Base-by-base conservation (phyloP, 2,797 vertebrate species). In the Sebastes hopkinsi region DNA sequence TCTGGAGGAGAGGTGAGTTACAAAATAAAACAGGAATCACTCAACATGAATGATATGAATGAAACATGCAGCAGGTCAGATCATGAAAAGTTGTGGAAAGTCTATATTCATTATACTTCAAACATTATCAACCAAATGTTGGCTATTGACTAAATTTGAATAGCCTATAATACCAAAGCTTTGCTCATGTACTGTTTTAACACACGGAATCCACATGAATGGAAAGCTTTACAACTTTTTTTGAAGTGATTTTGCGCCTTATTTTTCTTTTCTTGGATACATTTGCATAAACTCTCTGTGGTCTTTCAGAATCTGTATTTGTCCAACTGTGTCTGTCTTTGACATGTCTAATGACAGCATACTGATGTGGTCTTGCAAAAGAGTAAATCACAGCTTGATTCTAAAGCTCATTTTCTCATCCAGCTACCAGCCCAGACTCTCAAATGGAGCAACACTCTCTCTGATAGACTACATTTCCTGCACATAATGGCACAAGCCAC, bases 331-430 rank as follows among this genome's bases (percentile, higher is more conserved):
- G 23, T 36, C 16, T 50, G 5, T 61, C 65, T 55, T 52, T 52
- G 46, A 52, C 46, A n/a, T 73, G 34, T 58, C 29, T 29, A 30
- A 66, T 67, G 12, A 67, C 42, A 23, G 18, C 22, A 9, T 76
- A 22, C 16, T 5, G 38, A 52, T 65, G 25, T 46, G 42, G 18
- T 36, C 29, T 27, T 52, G 61, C 46, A 32, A 18, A 42, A 20
- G 50, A 36, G 25, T 8, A 14, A 13, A 72, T 59, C 61, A 29
- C 64, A 79, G 59, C 55, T 69, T 55, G 22, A 38, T n/a, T 36
- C 23, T 60, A 50, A 77, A 71, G 42, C 67, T 79, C 32, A 68
- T 83, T 76, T 68, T 38, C 27, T 67, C 23, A 20, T 64, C 65
- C 64, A 62, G 9, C 54, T 8, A 82, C 13, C 73, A 59, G 59